Base-by-base conservation (phyloP, 2,888 invertebrate genomes). In the Nesidiocoris tenuis region DNA sequence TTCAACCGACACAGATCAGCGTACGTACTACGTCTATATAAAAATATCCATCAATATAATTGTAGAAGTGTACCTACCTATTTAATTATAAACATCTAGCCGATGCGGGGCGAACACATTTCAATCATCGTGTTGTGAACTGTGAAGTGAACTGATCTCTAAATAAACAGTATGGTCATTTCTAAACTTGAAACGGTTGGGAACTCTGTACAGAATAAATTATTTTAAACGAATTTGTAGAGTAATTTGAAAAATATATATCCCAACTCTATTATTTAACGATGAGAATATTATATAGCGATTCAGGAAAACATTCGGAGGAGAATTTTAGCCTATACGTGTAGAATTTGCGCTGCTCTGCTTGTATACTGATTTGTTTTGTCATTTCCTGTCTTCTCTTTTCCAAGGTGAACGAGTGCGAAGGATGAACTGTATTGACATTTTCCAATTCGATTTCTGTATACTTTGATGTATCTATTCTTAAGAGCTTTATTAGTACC, bases 401-500 rank as follows among this genome's bases (percentile, higher is more conserved):
- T 17, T 59, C n/a, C 7, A 3, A 59, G n/a, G n/a, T 59, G 59
- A 59, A 18, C n/a, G 19, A 19, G n/a, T 64, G n/a, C 3, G 24
- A 64, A 23, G 64, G 61, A n/a, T n/a, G n/a, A 39, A 12, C 12
- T 39, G 39, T 39, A 39, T 39, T 12, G 39, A 39, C 39, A 39
- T 39, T 3, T 39, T 39, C 12, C 16, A 65, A 55, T 63, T 74
- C 1, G 56, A 74, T 57, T 65, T 65, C 66, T 65, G 59, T 74
- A 65, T 65, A 25, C 57, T 64, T 3, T 23, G 56, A 22, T 64
- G 19, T 64, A 22, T 55, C 19, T 64, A 74, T 59, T 65, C 7
- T 39, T 65, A 65, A 65, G 74, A 66, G 74, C 65, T 74, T 74
- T 65, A 65, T 55, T 63, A 57, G 74, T 74, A 57, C 25, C 57